Conservation (phyloP, 2,797 vertebrate species). For the Champsocephalus esox region DNA sequence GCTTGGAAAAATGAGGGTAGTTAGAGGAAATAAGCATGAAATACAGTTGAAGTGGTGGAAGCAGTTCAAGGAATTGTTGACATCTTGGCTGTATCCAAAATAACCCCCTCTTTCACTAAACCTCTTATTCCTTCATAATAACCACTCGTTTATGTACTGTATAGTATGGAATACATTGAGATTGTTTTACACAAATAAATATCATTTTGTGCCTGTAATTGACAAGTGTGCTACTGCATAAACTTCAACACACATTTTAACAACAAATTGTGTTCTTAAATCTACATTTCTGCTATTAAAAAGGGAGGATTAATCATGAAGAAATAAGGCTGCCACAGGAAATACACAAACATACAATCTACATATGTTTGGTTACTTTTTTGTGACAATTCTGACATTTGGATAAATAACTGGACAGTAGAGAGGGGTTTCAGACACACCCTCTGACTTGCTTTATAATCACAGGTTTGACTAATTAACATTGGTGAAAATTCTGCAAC, state of each 20-base stretch:
- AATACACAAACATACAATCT: neutral
- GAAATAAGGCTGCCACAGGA: neutral
- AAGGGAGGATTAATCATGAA: neutral
- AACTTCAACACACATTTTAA: neutral
- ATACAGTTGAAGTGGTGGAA: neutral
- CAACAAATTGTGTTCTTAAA: neutral
- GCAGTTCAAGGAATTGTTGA: conserved; percentile 3
- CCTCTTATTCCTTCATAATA: neutral
- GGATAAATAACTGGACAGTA: neutral
- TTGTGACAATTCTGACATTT: neutral
- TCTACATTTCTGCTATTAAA: neutral
- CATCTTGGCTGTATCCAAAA: neutral
- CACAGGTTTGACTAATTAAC: neutral
- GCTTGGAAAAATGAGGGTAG: neutral
- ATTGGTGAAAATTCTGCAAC: neutral
- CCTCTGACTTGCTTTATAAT: conserved; percentile 5
- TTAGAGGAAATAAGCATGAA: conserved; percentile 3
- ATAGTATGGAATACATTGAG: neutral
- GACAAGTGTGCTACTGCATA: neutral
- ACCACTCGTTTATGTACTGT: neutral
- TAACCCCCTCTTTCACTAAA: neutral
- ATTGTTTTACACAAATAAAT: neutral
- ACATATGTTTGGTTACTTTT: neutral
- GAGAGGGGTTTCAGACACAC: conserved; percentile 1
- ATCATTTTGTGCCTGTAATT: neutral